Evolutionary conservation across 2,888 invertebrate genomes (phyloP), one percentile per base, ranked within the genome.

Genomic region (Tyria jacobaeae): DNA sequence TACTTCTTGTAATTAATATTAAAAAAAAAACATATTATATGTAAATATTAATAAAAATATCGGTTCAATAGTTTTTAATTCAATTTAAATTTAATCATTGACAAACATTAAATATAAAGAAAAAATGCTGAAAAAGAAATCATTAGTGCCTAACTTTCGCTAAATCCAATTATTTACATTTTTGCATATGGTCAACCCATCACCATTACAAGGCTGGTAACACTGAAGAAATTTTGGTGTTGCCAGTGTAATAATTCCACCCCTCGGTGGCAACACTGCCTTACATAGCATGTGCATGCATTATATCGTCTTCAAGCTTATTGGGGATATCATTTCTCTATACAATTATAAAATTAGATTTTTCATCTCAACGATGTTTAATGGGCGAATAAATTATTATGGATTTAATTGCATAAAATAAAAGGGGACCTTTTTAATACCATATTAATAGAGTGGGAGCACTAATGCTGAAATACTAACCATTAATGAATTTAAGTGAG

Each of bases 141-240:
- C 2, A 79, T 79, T 80, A 76, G 75, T 79, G 9, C 70, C 74
- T 75, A 67, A 17, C 57, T 64, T 55, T 64, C 34, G 37, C 66
- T 60, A 63, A 57, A 51, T 56, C 52, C 66, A 59, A 66, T 62
- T 70, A 70, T 71, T 58, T 69, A 68, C 74, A 73, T 65, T 54
- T 60, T 64, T 62, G n/a, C 65, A 57, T 41, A 17, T 64, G 31
- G 68, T 48, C 35, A 54, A 68, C 76, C 84, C 84, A 74, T 78
- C 84, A 84, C 84, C 84, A 61, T 25, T 64, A 62, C 63, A 62
- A 65, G 62, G 53, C 71, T 70, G 74, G 73, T 70, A 76, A 60
- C 66, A 71, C 57, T 62, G 37, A 21, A 54, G 31, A 51, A 44
- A 27, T 52, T 53, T 50, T 44, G 41, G 60, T 74, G 66, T 67